A percentile compares a stretch with the other conserved stretches of the same genome.
These are phyloP conservation scores for Dicaeum eximium DNA, from an alignment of 2,113 vertebrate species.

Conservation along the genomic window DNA sequence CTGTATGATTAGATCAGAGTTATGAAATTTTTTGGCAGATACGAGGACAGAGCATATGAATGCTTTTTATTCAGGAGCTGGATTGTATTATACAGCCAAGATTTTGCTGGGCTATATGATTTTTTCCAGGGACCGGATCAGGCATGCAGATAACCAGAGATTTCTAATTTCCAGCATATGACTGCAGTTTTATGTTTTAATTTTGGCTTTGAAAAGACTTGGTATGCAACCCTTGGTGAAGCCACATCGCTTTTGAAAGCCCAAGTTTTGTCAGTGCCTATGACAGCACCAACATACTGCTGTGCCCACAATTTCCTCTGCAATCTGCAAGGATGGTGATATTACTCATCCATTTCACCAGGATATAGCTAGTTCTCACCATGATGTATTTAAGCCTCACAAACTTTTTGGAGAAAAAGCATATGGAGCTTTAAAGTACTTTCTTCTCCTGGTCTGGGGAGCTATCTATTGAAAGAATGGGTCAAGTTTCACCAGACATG, in stretches of 20 bases:
- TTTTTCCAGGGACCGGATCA: background rate
- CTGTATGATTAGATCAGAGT: background rate
- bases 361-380: slow-evolving; percentile 7
- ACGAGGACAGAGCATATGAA: background rate
- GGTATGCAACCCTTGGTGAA: background rate
- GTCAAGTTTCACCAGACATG: background rate
- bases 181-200: background rate
- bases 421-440: background rate
- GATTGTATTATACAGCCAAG: background rate
- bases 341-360: slow-evolving; percentile 33
- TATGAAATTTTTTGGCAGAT: background rate
- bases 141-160: background rate
- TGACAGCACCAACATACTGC: background rate
- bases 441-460: background rate
- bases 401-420: background rate
- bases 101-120: background rate
- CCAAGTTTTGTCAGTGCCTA: background rate
- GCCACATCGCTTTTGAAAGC: background rate
- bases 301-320: background rate
- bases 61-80: background rate
- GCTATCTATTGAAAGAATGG: background rate
- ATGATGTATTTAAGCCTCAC: background rate
- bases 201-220: background rate
- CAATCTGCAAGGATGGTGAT: background rate
- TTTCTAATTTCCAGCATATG: background rate